These are phyloP conservation scores for Athalia cordata DNA, from an alignment of 2,888 invertebrate genomes.

Conservation along the genomic window DNA sequence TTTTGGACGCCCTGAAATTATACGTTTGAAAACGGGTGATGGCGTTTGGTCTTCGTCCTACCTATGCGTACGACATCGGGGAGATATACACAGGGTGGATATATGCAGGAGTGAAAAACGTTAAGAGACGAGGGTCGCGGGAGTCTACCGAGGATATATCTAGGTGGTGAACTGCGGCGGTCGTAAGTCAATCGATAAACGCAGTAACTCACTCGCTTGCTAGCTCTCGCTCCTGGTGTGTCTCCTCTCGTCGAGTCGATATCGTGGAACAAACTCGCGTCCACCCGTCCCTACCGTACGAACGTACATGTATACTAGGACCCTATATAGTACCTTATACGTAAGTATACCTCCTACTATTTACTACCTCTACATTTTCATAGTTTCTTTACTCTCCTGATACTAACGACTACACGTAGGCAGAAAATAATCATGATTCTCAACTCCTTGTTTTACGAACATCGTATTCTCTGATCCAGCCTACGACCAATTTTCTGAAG, in stretches of 20 bases:
- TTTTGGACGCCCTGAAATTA: too few species aligned
- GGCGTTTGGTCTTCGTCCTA: too few species aligned
- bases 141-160: background rate
- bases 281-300: background rate
- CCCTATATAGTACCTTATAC: background rate
- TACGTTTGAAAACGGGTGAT: too few species aligned
- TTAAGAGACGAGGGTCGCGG: slow-evolving; percentile 2
- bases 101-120: slow-evolving; percentile 19
- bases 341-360: background rate
- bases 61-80: too few species aligned
- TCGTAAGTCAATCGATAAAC: slow-evolving; percentile 61
- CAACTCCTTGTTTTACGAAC: too few species aligned
- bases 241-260: slow-evolving; percentile 34
- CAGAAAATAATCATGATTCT: background rate
- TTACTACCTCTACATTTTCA: background rate
- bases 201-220: slow-evolving; percentile 45
- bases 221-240: slow-evolving; percentile 34
- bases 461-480: too few species aligned
- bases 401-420: too few species aligned
- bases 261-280: slow-evolving; percentile 32
- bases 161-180: slow-evolving; percentile 48
- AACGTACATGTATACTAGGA: background rate
- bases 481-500: too few species aligned
- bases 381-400: background rate
- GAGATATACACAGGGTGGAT: background rate